A percentile compares a stretch with the other conserved stretches of the same genome.
Conservation (phyloP, 2,113 vertebrate species). For the Vombatus ursinus region DNA sequence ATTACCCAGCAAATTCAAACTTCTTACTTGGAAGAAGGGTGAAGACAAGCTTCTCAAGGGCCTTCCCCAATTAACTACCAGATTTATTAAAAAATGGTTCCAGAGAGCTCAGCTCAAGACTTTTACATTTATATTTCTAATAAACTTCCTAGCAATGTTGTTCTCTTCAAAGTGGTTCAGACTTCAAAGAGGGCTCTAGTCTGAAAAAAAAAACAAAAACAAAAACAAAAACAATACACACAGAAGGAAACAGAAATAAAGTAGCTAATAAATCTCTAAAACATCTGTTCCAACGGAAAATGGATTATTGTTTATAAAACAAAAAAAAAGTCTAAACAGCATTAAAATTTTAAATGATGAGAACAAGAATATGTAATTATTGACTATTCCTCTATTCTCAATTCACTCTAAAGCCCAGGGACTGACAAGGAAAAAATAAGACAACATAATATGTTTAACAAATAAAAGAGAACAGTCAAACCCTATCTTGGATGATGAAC, state of each 20-base stretch:
- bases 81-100: constrained; percentile 22
- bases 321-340: constrained; percentile 1
- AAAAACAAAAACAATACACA: constrained; percentile 19
- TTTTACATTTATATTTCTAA: constrained; percentile 32
- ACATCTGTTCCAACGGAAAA: constrained; percentile 30
- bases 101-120: background rate
- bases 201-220: background rate
- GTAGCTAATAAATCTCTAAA: constrained; percentile 37
- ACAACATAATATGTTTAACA: background rate
- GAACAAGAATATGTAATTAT: background rate
- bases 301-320: background rate
- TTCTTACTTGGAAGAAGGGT: background rate
- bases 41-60: background rate
- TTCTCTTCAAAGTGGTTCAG: constrained; percentile 32
- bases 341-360: constrained; percentile 1
- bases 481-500: background rate
- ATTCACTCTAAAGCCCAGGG: background rate
- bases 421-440: background rate
- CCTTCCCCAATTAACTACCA: background rate
- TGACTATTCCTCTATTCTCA: background rate
- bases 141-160: constrained; percentile 34
- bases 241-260: constrained; percentile 40
- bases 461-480: background rate
- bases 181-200: constrained; percentile 47
- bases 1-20: constrained; percentile 1